These are phyloP conservation scores for Drosophila mauritiana DNA, from an alignment of 1,140 invertebrate species.

Conservation along the genomic window DNA sequence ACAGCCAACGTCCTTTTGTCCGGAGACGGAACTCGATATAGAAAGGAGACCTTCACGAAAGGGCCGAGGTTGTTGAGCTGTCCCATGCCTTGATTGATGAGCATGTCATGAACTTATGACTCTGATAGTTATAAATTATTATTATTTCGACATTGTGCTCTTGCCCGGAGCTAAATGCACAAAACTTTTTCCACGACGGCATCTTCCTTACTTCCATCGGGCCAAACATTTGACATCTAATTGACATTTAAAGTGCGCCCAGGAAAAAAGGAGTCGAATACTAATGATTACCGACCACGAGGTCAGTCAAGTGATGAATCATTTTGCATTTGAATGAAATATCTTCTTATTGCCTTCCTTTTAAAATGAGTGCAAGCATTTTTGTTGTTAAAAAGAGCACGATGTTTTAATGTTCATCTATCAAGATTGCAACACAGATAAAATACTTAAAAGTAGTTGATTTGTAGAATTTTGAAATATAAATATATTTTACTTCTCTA, in stretches of 20 bases:
- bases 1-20: conserved; percentile 29
- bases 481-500: no score
- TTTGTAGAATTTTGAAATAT: no score
- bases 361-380: not conserved
- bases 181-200: conserved; percentile 40
- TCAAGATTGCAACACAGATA: no score
- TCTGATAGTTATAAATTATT: conserved; percentile 83
- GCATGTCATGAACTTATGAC: conserved; percentile 82
- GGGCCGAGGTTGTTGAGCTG: conserved; percentile 51
- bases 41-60: conserved; percentile 7
- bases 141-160: conserved; percentile 75
- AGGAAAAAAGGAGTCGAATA: conserved; percentile 11
- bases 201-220: not conserved
- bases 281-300: conserved; percentile 36
- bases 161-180: conserved; percentile 41
- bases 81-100: conserved; percentile 82
- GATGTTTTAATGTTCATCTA: no score
- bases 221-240: conserved; percentile 74
- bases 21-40: conserved; percentile 22
- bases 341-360: not conserved
- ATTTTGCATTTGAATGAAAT: conserved; percentile 6
- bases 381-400: no score
- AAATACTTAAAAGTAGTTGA: no score
- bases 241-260: conserved; percentile 74
- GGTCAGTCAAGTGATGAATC: conserved; percentile 36